phyloP scores from a whole-genome alignment of 2,113 vertebrate genomes.

The Eurystomus gularis region DNA sequence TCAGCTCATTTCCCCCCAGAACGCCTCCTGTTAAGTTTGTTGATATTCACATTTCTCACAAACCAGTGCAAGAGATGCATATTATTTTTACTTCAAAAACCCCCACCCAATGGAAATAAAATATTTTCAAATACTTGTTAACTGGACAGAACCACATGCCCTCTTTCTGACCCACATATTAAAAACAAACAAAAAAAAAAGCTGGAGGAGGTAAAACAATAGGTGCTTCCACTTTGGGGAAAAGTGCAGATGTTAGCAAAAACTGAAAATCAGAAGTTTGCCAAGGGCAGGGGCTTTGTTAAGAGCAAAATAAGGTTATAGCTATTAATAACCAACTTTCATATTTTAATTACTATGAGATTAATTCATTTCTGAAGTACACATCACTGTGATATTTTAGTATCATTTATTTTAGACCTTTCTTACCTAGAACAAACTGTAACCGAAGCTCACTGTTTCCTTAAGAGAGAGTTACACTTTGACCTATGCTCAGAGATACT shows the following conservation, averaged over 20 bases:
- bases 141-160: not conserved
- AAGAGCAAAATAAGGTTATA: constrained; percentile 1
- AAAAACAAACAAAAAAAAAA: not conserved
- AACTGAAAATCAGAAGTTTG: not conserved
- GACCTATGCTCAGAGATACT: not conserved
- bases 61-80: not conserved
- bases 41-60: not conserved
- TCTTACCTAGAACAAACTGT: constrained; percentile 1
- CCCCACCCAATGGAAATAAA: not conserved
- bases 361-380: not conserved
- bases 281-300: constrained; percentile 12
- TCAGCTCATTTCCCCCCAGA: not conserved
- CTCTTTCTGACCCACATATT: not conserved
- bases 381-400: not conserved
- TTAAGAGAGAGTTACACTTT: not conserved
- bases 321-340: not conserved
- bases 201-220: not conserved
- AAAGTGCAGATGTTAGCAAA: not conserved
- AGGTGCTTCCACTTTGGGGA: not conserved
- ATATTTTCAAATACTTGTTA: not conserved
- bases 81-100: not conserved
- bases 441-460: not conserved
- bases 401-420: constrained; percentile 5
- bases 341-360: not conserved
- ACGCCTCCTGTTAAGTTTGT: not conserved